phyloP scores from a whole-genome alignment of 2,113 vertebrate species.

The Coturnix japonica region DNA sequence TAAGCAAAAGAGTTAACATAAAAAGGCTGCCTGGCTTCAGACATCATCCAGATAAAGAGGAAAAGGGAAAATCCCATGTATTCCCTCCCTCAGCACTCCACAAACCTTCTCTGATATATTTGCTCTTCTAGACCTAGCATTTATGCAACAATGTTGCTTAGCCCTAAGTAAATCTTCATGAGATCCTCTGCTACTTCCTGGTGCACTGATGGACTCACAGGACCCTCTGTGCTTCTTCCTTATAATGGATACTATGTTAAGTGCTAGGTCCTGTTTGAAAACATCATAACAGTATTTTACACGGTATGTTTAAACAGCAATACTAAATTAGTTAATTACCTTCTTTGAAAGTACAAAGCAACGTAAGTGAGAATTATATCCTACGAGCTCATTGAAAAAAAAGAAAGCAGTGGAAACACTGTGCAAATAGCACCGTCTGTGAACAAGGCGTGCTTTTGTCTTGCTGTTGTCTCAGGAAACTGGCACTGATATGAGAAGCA shows the following conservation, averaged over 20 bases:
- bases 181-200: conserved; percentile 46
- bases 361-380: conserved; percentile 44
- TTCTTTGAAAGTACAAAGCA: conserved; percentile 18
- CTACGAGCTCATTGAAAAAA: conserved; percentile 22
- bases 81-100: conserved; percentile 15
- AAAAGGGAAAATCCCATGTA: conserved; percentile 53
- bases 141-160: conserved; percentile 37
- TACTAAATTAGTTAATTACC: conserved; percentile 11
- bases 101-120: conserved; percentile 15
- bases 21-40: conserved; percentile 51
- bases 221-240: conserved; percentile 36
- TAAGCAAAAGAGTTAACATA: conserved; percentile 63
- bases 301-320: conserved; percentile 24
- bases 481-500: conserved; percentile 3
- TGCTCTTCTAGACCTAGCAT: conserved; percentile 28
- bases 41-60: conserved; percentile 41
- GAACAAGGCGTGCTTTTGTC: conserved; percentile 23
- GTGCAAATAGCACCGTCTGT: conserved; percentile 9
- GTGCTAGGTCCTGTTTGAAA: conserved; percentile 52
- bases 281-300: conserved; percentile 43
- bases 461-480: conserved; percentile 1
- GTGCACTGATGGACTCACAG: conserved; percentile 38
- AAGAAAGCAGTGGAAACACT: not conserved
- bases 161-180: conserved; percentile 56
- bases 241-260: conserved; percentile 46